Conservation (phyloP, 2,113 vertebrate genomes). For the Porphyrio hochstetteri region DNA sequence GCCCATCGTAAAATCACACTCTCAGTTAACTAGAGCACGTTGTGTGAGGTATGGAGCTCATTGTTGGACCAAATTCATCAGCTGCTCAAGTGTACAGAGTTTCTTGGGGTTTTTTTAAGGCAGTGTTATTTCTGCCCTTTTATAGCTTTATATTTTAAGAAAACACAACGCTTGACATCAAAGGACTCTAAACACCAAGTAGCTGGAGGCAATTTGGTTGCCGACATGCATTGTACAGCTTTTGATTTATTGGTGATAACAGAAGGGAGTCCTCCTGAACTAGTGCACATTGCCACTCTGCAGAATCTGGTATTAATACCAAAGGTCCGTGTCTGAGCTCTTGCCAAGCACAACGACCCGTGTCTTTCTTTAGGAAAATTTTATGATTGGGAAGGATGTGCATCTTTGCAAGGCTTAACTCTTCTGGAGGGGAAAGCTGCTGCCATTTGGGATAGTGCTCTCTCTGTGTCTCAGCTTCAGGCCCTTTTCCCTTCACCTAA, state of each 20-base stretch:
- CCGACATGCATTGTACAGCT: neutral
- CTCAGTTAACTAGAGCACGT: neutral
- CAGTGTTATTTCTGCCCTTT: neutral
- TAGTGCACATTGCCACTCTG: neutral
- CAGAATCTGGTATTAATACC: neutral
- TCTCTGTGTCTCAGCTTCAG: neutral
- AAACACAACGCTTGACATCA: neutral
- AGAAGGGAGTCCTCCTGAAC: neutral
- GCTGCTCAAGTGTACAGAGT: neutral
- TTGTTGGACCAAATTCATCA: neutral
- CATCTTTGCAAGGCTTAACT: neutral
- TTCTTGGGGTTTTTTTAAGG: neutral
- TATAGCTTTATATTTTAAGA: neutral
- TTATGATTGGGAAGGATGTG: neutral
- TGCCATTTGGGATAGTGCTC: neutral
- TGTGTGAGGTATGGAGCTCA: constrained; percentile 12
- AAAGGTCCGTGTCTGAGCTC: neutral
- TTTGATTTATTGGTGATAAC: neutral
- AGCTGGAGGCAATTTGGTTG: neutral
- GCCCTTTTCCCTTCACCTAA: neutral
- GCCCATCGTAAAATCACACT: constrained; percentile 28
- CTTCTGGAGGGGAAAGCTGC: neutral
- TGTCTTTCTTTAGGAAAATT: neutral
- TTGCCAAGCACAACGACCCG: neutral
- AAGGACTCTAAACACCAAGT: neutral